These are phyloP conservation scores for Ailuropoda melanoleuca DNA, from an alignment of 2,113 vertebrate species.

Conservation along the genomic window DNA sequence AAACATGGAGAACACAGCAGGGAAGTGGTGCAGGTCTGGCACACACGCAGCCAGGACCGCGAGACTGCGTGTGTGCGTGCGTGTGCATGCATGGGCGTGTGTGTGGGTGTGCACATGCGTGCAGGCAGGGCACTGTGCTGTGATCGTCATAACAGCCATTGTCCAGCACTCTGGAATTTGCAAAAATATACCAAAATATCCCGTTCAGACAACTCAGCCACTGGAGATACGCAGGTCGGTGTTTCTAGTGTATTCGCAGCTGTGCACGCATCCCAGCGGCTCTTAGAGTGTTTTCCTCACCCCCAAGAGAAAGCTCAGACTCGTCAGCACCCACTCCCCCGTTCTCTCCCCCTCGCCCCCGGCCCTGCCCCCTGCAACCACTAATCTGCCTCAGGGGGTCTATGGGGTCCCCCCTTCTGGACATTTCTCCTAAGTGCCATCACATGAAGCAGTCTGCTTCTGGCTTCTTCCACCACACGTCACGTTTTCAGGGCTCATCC, in stretches of 20 bases:
- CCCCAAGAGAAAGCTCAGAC: accelerated
- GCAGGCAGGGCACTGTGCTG: not conserved
- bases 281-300: not conserved
- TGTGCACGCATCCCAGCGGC: accelerated
- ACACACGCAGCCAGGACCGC: not conserved
- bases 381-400: accelerated
- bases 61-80: accelerated
- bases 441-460: accelerated
- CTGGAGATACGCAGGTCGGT: accelerated
- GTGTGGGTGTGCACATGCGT: not conserved
- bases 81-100: too few species aligned
- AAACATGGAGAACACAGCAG: not conserved
- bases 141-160: not conserved
- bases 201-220: not conserved
- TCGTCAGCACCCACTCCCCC: not conserved
- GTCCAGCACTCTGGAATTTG: not conserved
- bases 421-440: accelerated
- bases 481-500: accelerated
- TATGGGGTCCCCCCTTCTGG: not conserved
- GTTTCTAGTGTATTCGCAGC: not conserved
- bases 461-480: not conserved
- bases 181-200: not conserved
- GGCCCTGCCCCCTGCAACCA: not conserved
- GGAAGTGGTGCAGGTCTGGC: not conserved
- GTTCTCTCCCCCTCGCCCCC: too few species aligned